phyloP scores from a whole-genome alignment of 2,113 vertebrate genomes.

The Anolis sagrei region DNA sequence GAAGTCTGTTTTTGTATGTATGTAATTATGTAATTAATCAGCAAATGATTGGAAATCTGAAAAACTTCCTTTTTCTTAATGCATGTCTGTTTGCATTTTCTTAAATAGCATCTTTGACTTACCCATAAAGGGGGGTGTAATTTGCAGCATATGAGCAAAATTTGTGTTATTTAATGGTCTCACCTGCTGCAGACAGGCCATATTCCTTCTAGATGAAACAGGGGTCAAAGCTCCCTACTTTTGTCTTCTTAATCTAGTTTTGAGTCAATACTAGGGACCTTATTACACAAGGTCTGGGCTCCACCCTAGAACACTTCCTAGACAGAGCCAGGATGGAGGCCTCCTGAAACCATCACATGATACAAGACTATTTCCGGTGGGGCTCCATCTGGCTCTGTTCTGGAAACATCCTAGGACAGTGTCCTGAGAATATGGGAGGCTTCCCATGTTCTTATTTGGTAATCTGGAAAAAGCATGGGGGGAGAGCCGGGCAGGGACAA shows the following conservation, averaged over 20 bases:
- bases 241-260: not conserved
- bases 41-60: slow-evolving; percentile 27
- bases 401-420: too few relatives aligned
- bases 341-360: too few relatives aligned
- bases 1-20: not conserved
- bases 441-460: too few relatives aligned
- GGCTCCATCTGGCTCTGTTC: too few relatives aligned
- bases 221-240: not conserved
- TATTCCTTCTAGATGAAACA: slow-evolving; percentile 16
- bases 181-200: rapidly evolving
- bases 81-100: slow-evolving; percentile 13
- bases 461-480: too few relatives aligned
- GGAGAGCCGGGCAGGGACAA: too few relatives aligned
- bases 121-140: not conserved
- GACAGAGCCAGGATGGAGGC: too few relatives aligned
- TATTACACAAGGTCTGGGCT: too few relatives aligned
- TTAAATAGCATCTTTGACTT: slow-evolving; percentile 14
- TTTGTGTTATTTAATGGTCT: slow-evolving; percentile 26
- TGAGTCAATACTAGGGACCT: not conserved
- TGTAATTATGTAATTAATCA: not conserved
- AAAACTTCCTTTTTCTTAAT: slow-evolving; percentile 16
- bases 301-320: too few relatives aligned
- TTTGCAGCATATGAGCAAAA: slow-evolving; percentile 36
- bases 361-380: too few relatives aligned
- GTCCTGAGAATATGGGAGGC: too few relatives aligned